phyloP scores from a whole-genome alignment of 2,888 invertebrate species.

The Chrysina gloriosa region DNA sequence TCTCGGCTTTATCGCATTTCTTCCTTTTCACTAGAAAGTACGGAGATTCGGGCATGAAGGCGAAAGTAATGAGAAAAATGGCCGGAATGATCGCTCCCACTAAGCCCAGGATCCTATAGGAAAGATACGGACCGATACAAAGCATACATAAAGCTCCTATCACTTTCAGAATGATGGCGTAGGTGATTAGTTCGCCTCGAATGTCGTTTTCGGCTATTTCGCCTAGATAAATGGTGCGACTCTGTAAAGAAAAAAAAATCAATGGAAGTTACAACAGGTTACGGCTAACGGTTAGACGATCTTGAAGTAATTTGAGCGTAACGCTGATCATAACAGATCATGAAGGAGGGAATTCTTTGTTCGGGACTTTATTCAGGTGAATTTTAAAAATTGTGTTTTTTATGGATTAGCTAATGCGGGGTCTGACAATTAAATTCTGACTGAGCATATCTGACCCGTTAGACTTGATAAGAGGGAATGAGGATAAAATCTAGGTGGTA shows the following conservation, averaged over 20 bases:
- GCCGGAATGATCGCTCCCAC: constrained; percentile 59
- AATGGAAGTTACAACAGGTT: too few relatives aligned
- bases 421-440: too few relatives aligned
- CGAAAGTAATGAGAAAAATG: constrained; percentile 60
- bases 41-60: constrained; percentile 66
- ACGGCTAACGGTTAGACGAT: too few relatives aligned
- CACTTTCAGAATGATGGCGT: constrained; percentile 59
- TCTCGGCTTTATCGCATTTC: constrained; percentile 56
- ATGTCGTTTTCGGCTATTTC: constrained; percentile 66
- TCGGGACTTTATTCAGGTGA: too few relatives aligned
- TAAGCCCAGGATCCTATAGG: constrained; percentile 59
- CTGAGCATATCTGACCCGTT: too few relatives aligned
- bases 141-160: constrained; percentile 62
- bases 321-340: too few relatives aligned
- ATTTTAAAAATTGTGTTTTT: too few relatives aligned
- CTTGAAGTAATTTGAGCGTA: too few relatives aligned
- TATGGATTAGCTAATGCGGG: too few relatives aligned
- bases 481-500: too few relatives aligned
- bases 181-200: constrained; percentile 62
- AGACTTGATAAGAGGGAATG: too few relatives aligned
- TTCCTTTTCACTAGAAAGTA: constrained; percentile 64
- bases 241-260: constrained; percentile 60
- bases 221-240: constrained; percentile 61
- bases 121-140: constrained; percentile 60
- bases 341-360: too few relatives aligned